These are phyloP conservation scores for Danio rerio DNA, from an alignment of 2,113 vertebrate species.

Conservation along the genomic window DNA sequence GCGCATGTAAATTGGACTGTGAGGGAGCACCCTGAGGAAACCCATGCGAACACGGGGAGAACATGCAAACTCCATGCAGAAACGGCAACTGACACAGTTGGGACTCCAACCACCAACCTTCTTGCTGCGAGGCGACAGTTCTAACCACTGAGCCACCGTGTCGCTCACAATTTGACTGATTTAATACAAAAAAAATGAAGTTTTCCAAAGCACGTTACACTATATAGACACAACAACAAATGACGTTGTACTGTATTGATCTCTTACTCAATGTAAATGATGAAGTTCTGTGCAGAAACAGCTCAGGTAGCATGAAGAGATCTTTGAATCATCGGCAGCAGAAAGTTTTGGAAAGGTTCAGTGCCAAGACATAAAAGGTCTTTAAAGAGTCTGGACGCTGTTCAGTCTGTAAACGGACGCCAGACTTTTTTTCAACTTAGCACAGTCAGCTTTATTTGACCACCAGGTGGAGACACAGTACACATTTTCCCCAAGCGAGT, in stretches of 20 bases:
- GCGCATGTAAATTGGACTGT: too few relatives aligned
- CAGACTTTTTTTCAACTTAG: neutral
- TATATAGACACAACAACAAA: too few relatives aligned
- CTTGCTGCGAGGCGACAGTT: too few relatives aligned
- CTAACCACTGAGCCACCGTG: too few relatives aligned
- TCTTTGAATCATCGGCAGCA: slow-evolving; percentile 19
- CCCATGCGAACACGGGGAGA: too few relatives aligned
- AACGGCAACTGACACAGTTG: too few relatives aligned
- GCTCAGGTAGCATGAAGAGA: slow-evolving; percentile 19
- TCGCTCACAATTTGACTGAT: too few relatives aligned
- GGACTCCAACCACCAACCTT: too few relatives aligned
- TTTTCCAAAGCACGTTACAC: too few relatives aligned
- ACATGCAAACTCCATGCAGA: too few relatives aligned
- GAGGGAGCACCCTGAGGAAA: too few relatives aligned
- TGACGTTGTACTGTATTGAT: neutral
- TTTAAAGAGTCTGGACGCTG: slow-evolving; percentile 21
- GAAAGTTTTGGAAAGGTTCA: slow-evolving; percentile 18
- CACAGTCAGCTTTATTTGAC: neutral
- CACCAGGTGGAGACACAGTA: slow-evolving; percentile 74
- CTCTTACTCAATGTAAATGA: neutral
- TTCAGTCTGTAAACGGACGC: slow-evolving; percentile 16
- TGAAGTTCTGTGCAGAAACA: neutral
- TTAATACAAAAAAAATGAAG: too few relatives aligned
- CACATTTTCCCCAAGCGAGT: slow-evolving; percentile 31
- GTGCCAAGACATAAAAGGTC: neutral